Conservation (phyloP, 1,140 invertebrate species). For the Drosophila subpulchrella region DNA sequence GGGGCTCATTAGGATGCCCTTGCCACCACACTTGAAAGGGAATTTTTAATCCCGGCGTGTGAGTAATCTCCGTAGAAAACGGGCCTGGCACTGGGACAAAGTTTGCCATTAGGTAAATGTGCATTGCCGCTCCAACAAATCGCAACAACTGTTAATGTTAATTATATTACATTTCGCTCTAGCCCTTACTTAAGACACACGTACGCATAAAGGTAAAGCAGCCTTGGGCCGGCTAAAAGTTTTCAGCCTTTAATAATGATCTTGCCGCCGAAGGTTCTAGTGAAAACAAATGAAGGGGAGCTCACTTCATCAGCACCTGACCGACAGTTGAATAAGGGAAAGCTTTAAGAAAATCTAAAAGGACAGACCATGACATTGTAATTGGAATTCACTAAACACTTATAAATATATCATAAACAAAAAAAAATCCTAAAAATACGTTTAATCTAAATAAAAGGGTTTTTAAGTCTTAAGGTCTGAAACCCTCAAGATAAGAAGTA, state of each 20-base stretch:
- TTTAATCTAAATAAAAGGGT: too few species aligned
- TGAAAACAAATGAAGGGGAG: conserved; percentile 23
- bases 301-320: conserved; percentile 11
- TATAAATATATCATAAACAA: too few species aligned
- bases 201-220: conserved; percentile 3
- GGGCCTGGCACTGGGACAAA: conserved; percentile 15
- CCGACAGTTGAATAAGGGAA: conserved; percentile 19
- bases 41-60: conserved; percentile 68
- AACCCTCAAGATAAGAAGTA: too few species aligned
- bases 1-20: conserved; percentile 49
- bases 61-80: conserved; percentile 49
- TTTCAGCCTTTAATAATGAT: conserved; percentile 23
- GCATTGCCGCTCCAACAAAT: conserved; percentile 71
- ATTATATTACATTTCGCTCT: conserved; percentile 63
- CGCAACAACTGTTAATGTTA: conserved; percentile 69
- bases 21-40: conserved; percentile 64
- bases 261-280: conserved; percentile 5
- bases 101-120: conserved; percentile 68
- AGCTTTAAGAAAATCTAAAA: not conserved
- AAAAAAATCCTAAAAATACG: too few species aligned
- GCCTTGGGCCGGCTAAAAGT: conserved; percentile 21
- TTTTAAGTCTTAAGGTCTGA: too few species aligned
- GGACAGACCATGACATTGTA: not conserved
- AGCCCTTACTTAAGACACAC: conserved; percentile 12
- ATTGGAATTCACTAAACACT: too few species aligned